Base-by-base conservation (phyloP, 2,113 vertebrate species). In the Anoplopoma fimbria region DNA sequence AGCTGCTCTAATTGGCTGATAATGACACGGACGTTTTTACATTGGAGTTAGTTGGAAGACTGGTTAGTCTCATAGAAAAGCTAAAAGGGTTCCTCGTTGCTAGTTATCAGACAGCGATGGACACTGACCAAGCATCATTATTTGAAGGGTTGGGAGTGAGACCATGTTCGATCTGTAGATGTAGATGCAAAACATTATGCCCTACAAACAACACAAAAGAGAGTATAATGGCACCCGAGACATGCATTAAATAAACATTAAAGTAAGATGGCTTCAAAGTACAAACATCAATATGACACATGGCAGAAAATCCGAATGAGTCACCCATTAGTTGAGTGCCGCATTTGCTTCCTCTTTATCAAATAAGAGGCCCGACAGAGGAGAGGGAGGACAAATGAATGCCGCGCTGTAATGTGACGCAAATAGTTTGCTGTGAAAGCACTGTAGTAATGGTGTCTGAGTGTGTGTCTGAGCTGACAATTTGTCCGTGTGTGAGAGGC, bases 281-380 rank as follows among this genome's bases (percentile, higher is more conserved):
- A 63, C 42, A 74, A 77, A 85, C 17, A n/a, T 58, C 86, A 63
- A 65, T 53, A 42, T 64, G 69, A 76, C 69, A 78, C 67, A 29
- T 70, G 53, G 42, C 33, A 77, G 67, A 70, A 79, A 69, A 78
- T 81, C 71, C 79, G 36, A 80, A 75, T 65, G 82, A 78, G 36
- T 72, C 76, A 55, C 47, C n/a, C 70, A 60, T 88, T 77, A 84
- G 58, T 36, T 71, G 31, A 79, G 75, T 17, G 63, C n/a, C 6
- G 36, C 79, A 88, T 81, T 81, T 72, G 29, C 73, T 67, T 77
- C 67, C 31, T 74, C 27, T 51, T 82, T 77, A 84, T 88, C 79
- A 81, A 76, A 74, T 47, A 64, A 77, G 68, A 87, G 51, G 65
- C 51, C 33, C 21, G 57, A 68, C 38, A 45, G 69, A 38, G 64